Evolutionary conservation across 1,140 invertebrate genomes (phyloP).

Genomic region (Brachionus paranguensis): DNA sequence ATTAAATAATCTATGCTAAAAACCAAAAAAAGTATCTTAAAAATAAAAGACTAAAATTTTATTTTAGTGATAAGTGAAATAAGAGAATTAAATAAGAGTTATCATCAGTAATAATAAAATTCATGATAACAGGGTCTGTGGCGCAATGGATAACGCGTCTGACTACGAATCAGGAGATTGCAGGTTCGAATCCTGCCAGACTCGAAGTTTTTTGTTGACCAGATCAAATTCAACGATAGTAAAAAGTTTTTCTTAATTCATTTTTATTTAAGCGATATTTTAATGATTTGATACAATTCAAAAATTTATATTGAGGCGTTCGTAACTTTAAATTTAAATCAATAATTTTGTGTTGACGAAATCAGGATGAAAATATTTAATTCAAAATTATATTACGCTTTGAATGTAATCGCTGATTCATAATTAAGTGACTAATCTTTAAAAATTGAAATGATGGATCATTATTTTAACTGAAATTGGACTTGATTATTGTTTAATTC

Average conservation of each 20-base stretch:
- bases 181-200: not conserved
- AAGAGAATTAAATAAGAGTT: too few relatives aligned
- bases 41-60: too few relatives aligned
- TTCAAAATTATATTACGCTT: not conserved
- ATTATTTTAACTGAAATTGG: not conserved
- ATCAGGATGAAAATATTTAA: not conserved
- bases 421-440: not conserved
- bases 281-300: too few relatives aligned
- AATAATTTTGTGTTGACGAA: not conserved
- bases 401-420: not conserved
- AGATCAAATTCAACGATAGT: not conserved
- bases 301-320: too few relatives aligned
- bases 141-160: not conserved
- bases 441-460: not conserved
- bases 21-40: too few relatives aligned
- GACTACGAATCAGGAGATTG: not conserved
- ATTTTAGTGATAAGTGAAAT: too few relatives aligned
- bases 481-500: not conserved
- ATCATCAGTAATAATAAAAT: too few relatives aligned
- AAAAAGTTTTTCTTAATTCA: too few relatives aligned
- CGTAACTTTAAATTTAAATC: not conserved
- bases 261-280: too few relatives aligned
- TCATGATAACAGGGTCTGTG: not conserved
- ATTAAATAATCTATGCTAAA: too few relatives aligned
- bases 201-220: not conserved